phyloP scores from a whole-genome alignment of 2,888 invertebrate genomes.

The Nomada lathburiana region DNA sequence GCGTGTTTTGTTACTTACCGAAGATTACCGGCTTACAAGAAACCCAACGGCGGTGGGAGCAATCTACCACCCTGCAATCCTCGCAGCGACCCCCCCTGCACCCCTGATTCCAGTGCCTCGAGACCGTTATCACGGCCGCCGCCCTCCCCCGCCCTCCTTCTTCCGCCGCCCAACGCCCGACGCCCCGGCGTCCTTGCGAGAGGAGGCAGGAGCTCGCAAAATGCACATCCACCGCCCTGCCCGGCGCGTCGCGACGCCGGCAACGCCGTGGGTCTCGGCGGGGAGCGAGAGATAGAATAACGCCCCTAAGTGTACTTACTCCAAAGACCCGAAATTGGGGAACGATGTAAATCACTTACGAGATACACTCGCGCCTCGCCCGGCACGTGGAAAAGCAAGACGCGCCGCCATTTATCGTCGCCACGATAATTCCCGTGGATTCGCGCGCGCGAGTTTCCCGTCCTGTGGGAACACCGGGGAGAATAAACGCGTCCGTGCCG shows the following conservation, averaged over 20 bases:
- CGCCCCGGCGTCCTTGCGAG: conserved; percentile 55
- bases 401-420: conserved; percentile 69
- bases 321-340: conserved; percentile 75
- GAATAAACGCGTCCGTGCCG: conserved; percentile 34
- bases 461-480: conserved; percentile 43
- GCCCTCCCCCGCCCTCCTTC: conserved; percentile 39
- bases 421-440: conserved; percentile 69
- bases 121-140: conserved; percentile 67
- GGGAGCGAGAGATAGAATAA: conserved; percentile 68
- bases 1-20: conserved; percentile 78
- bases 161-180: conserved; percentile 48
- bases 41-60: conserved; percentile 71
- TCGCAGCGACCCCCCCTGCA: conserved; percentile 39
- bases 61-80: conserved; percentile 68
- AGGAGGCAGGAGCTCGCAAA: conserved; percentile 57
- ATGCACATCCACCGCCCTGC: conserved; percentile 22
- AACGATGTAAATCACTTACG: conserved; percentile 76
- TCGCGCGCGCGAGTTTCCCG: conserved; percentile 66
- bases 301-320: conserved; percentile 74
- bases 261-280: conserved; percentile 4
- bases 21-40: conserved; percentile 80
- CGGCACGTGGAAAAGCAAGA: conserved; percentile 69
- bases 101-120: conserved; percentile 44
- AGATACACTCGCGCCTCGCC: conserved; percentile 67
- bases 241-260: not conserved